phyloP scores from a whole-genome alignment of 2,113 vertebrate genomes.

The Chaetura pelagica region DNA sequence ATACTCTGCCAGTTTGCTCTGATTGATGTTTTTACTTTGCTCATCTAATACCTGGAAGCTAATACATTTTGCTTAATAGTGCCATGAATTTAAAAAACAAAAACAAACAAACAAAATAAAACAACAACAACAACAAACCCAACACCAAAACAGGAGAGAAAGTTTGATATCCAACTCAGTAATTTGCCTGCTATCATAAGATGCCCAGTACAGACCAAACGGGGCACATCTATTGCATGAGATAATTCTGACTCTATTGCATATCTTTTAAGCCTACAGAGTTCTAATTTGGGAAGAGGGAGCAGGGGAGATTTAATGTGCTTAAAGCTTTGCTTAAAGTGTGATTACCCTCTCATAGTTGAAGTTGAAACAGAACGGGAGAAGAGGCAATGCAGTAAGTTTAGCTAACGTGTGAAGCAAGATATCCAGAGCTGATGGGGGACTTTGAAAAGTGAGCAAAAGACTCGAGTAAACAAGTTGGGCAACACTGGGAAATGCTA shows the following conservation, averaged over 20 bases:
- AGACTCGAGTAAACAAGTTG: not conserved
- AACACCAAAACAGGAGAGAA: not conserved
- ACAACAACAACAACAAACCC: no score
- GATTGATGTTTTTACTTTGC: not conserved
- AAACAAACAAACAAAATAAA: no score
- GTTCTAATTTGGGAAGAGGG: not conserved
- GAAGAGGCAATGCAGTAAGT: not conserved
- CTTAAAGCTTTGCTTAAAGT: not conserved
- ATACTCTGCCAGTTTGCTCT: not conserved
- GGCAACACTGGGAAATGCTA: not conserved
- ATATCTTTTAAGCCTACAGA: not conserved
- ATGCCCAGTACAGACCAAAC: accelerated
- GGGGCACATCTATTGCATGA: not conserved
- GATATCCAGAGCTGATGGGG: not conserved
- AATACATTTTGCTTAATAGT: not conserved
- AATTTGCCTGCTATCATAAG: not conserved
- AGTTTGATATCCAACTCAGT: not conserved
- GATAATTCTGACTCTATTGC: not conserved
- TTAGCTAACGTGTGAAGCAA: not conserved
- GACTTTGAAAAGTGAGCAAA: not conserved
- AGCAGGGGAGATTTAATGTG: not conserved
- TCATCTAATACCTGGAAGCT: not conserved
- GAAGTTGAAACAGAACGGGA: not conserved
- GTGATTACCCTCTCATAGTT: not conserved
- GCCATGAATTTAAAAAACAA: not conserved